Evolutionary conservation across 2,888 invertebrate genomes (phyloP).

Genomic region (Ennomos fuscantarius): DNA sequence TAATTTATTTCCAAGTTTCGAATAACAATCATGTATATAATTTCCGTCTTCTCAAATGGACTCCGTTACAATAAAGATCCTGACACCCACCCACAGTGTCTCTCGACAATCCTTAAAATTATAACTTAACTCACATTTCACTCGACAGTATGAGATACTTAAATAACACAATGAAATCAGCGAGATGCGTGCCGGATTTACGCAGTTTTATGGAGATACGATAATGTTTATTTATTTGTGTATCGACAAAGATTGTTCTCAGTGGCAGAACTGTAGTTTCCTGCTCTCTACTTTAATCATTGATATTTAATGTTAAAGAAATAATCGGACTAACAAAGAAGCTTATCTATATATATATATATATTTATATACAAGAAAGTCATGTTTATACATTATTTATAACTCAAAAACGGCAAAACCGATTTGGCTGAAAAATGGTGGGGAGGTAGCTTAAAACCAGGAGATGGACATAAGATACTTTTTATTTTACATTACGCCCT

Average conservation of each 20-base stretch:
- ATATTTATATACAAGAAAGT: too few species aligned
- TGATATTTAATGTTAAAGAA: neutral
- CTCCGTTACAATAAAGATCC: slow-evolving; percentile 17
- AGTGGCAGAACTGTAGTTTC: neutral
- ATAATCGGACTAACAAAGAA: too few species aligned
- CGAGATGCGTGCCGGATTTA: slow-evolving; percentile 11
- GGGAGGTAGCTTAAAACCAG: too few species aligned
- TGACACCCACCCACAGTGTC: slow-evolving; percentile 24
- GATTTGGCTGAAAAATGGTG: too few species aligned
- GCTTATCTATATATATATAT: too few species aligned
- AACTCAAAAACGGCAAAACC: too few species aligned
- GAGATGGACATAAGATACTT: too few species aligned
- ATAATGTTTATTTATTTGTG: neutral
- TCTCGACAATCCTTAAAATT: slow-evolving; percentile 26
- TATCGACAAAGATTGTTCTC: neutral
- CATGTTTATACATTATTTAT: too few species aligned
- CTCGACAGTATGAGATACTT: slow-evolving; percentile 10
- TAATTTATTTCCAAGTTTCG: slow-evolving; percentile 15
- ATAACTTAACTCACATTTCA: slow-evolving; percentile 25
- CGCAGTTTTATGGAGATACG: slow-evolving; percentile 2
- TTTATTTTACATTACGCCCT: too few species aligned
- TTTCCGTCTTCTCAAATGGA: slow-evolving; percentile 22
- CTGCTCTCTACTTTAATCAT: neutral
- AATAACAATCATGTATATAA: neutral
- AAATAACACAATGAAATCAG: slow-evolving; percentile 11